These are phyloP conservation scores for Callinectes sapidus DNA, from an alignment of 2,888 invertebrate species.

Conservation along the genomic window DNA sequence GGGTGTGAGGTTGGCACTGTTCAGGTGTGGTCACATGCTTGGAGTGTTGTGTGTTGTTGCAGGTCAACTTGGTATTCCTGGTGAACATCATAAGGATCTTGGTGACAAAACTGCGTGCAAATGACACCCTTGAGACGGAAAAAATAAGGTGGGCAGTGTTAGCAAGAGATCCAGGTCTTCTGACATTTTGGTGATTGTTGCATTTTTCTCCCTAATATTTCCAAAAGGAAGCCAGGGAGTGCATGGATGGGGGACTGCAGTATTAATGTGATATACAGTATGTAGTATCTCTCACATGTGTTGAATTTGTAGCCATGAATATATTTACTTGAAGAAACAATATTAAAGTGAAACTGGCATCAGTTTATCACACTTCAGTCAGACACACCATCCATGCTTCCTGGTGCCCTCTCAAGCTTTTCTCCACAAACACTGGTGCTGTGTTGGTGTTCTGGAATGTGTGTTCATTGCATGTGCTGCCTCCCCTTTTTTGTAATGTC, in stretches of 20 bases:
- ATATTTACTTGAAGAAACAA: not conserved
- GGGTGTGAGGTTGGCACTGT: not conserved
- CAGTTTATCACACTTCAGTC: not conserved
- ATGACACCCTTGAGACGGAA: conserved; percentile 14
- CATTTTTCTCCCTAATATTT: not conserved
- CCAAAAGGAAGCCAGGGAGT: not conserved
- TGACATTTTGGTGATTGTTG: not conserved
- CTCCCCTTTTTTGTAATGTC: not conserved
- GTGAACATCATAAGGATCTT: conserved; percentile 45
- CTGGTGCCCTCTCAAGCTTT: not conserved
- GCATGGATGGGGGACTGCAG: not conserved
- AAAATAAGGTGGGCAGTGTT: not conserved
- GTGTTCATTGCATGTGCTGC: not conserved
- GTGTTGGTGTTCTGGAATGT: conserved; percentile 20
- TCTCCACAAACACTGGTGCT: not conserved
- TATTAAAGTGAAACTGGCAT: not conserved
- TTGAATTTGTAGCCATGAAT: not conserved
- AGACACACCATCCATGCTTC: not conserved
- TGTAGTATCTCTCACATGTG: not conserved
- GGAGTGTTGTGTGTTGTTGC: not conserved
- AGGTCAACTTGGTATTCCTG: conserved; percentile 46
- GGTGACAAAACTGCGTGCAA: conserved; percentile 37
- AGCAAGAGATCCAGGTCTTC: not conserved
- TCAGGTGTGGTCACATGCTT: not conserved
- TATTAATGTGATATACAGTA: too few relatives aligned